Evolutionary conservation across 92 coral and sea anemone genomes (phyloP).

Genomic region (Phenganax marumi): DNA sequence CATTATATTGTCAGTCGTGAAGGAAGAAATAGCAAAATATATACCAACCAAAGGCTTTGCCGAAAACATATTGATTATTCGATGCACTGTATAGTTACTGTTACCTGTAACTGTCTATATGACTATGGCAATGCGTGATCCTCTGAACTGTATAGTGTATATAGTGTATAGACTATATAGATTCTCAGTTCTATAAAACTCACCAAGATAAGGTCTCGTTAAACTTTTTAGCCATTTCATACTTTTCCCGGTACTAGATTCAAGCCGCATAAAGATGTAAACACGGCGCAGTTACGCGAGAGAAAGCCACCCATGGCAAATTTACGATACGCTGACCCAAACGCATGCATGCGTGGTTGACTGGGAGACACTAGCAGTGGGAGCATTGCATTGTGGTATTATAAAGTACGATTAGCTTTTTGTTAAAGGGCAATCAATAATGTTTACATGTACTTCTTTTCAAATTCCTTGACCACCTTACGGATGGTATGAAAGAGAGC

Average conservation of each 20-base stretch:
- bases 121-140: neutral
- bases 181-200: neutral
- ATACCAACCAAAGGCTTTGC: no score
- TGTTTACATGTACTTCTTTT: no score
- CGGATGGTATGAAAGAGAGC: no score
- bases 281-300: neutral
- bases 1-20: neutral
- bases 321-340: neutral
- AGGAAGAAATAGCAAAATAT: no score
- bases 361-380: neutral
- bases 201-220: conserved; percentile 31
- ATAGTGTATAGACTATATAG: no score
- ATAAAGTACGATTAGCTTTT: no score
- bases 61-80: no score
- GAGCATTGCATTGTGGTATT: no score
- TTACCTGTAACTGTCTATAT: neutral
- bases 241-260: neutral
- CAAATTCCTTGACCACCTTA: no score
- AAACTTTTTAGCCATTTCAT: conserved; percentile 24
- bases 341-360: conserved; percentile 13
- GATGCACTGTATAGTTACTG: neutral
- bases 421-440: no score
- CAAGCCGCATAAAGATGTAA: neutral
- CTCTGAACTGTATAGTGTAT: neutral
- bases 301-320: neutral